Evolutionary conservation across 2,888 invertebrate genomes (phyloP), one percentile per base, ranked within the genome.

Genomic region (Chouioia cunea): DNA sequence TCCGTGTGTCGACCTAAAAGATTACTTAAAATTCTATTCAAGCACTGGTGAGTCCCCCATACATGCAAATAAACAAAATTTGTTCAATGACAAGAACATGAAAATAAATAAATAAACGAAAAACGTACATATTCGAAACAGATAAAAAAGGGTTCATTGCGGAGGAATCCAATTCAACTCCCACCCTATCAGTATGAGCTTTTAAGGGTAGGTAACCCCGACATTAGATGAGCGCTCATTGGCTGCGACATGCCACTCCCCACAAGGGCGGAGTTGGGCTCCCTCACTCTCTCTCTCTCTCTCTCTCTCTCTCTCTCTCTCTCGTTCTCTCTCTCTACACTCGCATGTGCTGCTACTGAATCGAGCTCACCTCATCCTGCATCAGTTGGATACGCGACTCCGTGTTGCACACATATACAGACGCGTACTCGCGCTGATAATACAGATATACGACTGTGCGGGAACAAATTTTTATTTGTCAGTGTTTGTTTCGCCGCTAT

Each of bases 321-420:
- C 20, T 27, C 20, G 18, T 22, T 36, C 16, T 4, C 48, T 2
- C 10, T 22, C 1, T 83, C 83, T 81, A 81, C 3, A 27, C 27
- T 27, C 27, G 27, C 27, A n/a, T 27, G 6, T 6, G 27, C 27
- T 27, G 36, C 36, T 10, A 36, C 36, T 12, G 36, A 8, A 10
- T 36, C 36, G 36, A 36, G 36, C 36, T 36, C 36, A 36, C 36
- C 36, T 36, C 36, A 12, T 36, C 36, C 36, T 36, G 77, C 78
- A 80, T 81, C 81, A 84, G 84, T 84, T 77, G 77, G 78, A 78
- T 78, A 73, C 78, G 79, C 77, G 81, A 81, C 81, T 77, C 75
- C 78, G 82, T 72, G 78, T 78, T 79, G 82, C 77, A 77, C 79
- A 81, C 79, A 82, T 27, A 71, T 73, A 73, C 76, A 64, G 66